Base-by-base conservation (phyloP, 2,888 invertebrate genomes). In the Ditula angustiorana region DNA sequence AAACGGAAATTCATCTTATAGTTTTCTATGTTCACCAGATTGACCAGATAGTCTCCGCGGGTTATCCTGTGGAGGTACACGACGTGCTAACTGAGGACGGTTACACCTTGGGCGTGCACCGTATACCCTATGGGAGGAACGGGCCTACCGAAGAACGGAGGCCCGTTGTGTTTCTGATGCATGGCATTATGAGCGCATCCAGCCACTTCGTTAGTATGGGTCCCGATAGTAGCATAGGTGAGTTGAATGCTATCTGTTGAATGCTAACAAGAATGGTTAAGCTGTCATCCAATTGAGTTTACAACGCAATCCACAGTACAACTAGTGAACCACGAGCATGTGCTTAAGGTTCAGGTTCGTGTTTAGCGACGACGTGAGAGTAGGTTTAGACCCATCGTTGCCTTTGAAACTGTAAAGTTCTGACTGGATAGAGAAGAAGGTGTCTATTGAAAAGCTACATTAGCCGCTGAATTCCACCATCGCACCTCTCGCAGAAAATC, bases 101-200 rank as follows among this genome's bases (percentile, higher is more conserved):
- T 2, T 88, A 88, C 53, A 80, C 83, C 33, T 69, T 88, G 61
- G 78, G 78, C 60, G 75, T 87, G 75, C 82, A 86, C 67, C 76
- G 88, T 55, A 87, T 88, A 24, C 85, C 87, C 0, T 64, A 76
- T 26, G 77, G 78, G 8, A 72, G 66, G 57, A 56, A 47, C 7
- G 66, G 70, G 37, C 16, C 33, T 1, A 49, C 64, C 1, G 68
- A 70, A 3, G 49, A 19, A 2, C 58, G 64, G 23, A 73, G 74
- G 30, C 82, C 86, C 0, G 80, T 82, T 1, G 85, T 86, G 0
- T 81, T 88, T 57, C 56, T 87, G 1, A 86, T 87, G 86, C 88
- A 88, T 52, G 87, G 88, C 0, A 69, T 86, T 0, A 53, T 76
- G 16, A 67, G 75, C 2, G 71, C 79, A 3, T 84, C 87, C 0